Percentiles rank a stretch among this genome's conserved stretches.
Conservation (phyloP, 2,797 vertebrate genomes). For the Pitangus sulphuratus region DNA sequence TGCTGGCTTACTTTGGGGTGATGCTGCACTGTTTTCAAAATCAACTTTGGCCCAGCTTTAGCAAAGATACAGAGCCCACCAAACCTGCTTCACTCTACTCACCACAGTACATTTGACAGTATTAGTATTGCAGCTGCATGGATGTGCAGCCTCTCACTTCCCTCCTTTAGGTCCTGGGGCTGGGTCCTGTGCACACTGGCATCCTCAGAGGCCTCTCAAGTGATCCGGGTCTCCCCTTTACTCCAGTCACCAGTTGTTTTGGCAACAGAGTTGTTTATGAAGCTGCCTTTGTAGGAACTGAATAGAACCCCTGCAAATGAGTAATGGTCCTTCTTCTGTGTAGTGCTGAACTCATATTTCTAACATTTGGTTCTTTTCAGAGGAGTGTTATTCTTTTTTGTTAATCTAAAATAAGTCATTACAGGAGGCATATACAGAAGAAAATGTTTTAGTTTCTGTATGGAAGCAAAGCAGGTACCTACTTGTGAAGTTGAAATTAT, state of each 20-base stretch:
- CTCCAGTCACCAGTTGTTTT: not conserved
- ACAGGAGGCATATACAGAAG: not conserved
- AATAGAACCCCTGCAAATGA: not conserved
- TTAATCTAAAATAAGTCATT: not conserved
- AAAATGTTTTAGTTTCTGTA: not conserved
- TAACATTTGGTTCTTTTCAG: not conserved
- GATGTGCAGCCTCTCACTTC: not conserved
- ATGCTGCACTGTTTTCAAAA: not conserved
- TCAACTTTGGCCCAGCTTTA: not conserved
- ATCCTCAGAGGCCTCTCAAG: not conserved
- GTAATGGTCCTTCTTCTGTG: not conserved
- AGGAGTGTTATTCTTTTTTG: not conserved
- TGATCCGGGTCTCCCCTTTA: not conserved
- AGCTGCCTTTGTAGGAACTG: not conserved
- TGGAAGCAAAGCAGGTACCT: not conserved
- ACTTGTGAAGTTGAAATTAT: not conserved
- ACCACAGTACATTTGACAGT: rapidly evolving
- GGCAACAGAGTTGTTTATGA: not conserved
- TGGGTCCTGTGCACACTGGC: rapidly evolving
- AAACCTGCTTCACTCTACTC: not conserved
- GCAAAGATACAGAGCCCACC: not conserved
- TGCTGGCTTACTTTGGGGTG: not conserved
- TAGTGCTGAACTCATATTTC: not conserved
- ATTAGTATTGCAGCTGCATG: not conserved
- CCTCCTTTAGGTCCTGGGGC: not conserved